These are phyloP conservation scores for Agrotis segetum DNA, from an alignment of 2,888 invertebrate genomes.

Conservation along the genomic window DNA sequence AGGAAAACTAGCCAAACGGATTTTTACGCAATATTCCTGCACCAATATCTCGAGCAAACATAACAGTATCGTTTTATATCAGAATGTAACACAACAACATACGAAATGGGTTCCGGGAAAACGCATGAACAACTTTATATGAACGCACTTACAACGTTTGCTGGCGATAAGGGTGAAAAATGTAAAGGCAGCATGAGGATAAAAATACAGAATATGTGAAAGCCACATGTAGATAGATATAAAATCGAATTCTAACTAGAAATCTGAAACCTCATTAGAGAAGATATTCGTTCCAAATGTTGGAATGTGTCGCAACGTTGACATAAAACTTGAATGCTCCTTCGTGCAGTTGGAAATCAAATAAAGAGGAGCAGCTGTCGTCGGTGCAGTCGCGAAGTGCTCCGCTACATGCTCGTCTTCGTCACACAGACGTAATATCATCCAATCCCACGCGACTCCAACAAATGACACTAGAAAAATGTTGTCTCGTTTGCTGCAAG, in stretches of 20 bases:
- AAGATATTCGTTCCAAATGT: constrained; percentile 68
- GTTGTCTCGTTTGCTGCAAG: constrained; percentile 62
- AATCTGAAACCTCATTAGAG: constrained; percentile 74
- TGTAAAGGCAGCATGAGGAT: constrained; percentile 32
- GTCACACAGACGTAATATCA: constrained; percentile 79
- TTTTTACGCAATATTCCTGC: constrained; percentile 7
- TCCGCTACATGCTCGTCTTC: constrained; percentile 79
- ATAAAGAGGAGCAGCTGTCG: constrained; percentile 86
- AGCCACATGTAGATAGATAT: constrained; percentile 49
- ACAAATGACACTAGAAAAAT: constrained; percentile 70
- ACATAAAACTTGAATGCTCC: constrained; percentile 80
- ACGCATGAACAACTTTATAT: constrained; percentile 43
- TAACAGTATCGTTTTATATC: constrained; percentile 18
- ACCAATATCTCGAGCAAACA: constrained; percentile 7
- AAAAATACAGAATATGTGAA: constrained; percentile 29
- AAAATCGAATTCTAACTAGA: constrained; percentile 66
- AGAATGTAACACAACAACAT: constrained; percentile 33
- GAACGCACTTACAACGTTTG: constrained; percentile 39
- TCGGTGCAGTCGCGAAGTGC: constrained; percentile 80
- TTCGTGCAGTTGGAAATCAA: constrained; percentile 84
- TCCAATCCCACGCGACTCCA: constrained; percentile 71
- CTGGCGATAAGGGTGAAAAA: constrained; percentile 40
- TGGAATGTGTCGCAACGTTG: constrained; percentile 70
- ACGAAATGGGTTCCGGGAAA: constrained; percentile 36
- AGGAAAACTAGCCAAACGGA: constrained; percentile 24